Base-by-base conservation (phyloP, 2,113 vertebrate genomes). In the Mirza zaza region DNA sequence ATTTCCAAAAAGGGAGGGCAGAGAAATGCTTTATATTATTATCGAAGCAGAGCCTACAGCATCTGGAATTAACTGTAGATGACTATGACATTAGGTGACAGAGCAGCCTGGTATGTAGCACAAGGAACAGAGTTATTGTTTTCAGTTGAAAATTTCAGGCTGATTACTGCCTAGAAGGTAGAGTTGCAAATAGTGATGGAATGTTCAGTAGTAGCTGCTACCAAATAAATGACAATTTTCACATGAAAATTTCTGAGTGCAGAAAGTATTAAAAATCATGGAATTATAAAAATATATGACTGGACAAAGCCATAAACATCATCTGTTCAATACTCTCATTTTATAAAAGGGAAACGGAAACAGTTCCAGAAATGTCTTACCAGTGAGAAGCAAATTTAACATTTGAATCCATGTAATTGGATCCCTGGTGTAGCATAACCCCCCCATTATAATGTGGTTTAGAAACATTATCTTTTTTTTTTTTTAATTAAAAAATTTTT, bases 11-110 rank as follows among this genome's bases (percentile, higher is more conserved):
- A 90, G 34, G 20, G 18, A 88, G 7, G 73, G 0, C 67, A 86
- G 29, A 92, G 93, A 91, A 73, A 52, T 59, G n/a, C 42, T 96
- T 93, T 89, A 70, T 71, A 83, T 89, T 87, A 50, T 50, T 39
- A 57, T 7, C 32, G 75, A 92, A 77, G 50, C 21, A 85, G 42
- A 88, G 67, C 82, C 71, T 75, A 63, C 27, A 75, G 89, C 77
- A 63, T 48, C 50, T 70, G 75, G 95, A 89, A 75, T 91, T 77
- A 77, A 93, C 39, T 75, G 32, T 92, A 48, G 27, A 48, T 77
- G 61, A 82, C 48, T n/a, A 17, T 71, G 81, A 76, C 80, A 50
- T 34, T 11, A 93, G 80, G 59, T 71, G 65, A 92, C 48, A 61
- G 34, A 85, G 39, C 9, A 87, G 75, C 36, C 21, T 76, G 7